Conservation (phyloP, 1,140 invertebrate genomes). For the Ceratitis capitata region DNA sequence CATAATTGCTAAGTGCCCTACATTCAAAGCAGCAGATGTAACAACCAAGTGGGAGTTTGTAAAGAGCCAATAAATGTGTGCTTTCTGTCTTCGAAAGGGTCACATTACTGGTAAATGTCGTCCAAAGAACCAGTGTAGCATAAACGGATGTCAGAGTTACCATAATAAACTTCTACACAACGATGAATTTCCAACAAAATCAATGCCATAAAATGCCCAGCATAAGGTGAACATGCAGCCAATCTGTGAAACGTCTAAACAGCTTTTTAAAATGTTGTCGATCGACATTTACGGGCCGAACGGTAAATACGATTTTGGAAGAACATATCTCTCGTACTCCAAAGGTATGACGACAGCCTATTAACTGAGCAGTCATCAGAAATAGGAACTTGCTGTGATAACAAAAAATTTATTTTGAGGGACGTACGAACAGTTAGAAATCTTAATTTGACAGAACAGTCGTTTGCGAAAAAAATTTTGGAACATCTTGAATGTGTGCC, state of each 20-base stretch:
- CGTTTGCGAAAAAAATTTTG: background rate
- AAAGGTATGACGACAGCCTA: background rate
- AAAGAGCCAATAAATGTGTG: no score
- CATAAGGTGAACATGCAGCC: background rate
- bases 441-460: background rate
- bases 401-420: no score
- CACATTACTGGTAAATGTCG: no score
- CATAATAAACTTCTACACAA: background rate
- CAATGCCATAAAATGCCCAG: background rate
- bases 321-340: background rate
- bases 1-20: no score
- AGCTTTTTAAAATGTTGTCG: background rate
- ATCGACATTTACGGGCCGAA: background rate
- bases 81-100: background rate
- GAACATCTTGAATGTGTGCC: background rate
- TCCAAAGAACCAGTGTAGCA: background rate
- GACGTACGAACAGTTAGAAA: no score
- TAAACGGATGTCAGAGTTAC: background rate
- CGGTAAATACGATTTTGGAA: background rate
- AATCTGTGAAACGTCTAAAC: background rate
- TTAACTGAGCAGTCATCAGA: no score
- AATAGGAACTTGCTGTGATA: no score
- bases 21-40: background rate
- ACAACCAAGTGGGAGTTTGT: background rate
- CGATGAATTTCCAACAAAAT: background rate